Base-by-base conservation (phyloP, 1,140 invertebrate genomes). In the Diuraphis noxia region DNA sequence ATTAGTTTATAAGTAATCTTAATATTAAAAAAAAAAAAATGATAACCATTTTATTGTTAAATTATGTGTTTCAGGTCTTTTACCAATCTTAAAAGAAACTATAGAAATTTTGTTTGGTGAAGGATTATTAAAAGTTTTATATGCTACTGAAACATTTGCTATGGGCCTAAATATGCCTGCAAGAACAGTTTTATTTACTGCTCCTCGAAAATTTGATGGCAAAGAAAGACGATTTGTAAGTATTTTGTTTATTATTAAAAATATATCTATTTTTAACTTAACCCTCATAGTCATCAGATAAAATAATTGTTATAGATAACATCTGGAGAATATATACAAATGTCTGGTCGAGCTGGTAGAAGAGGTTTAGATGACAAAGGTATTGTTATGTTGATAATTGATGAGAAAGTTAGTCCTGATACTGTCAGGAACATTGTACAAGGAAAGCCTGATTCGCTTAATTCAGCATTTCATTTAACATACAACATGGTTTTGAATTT, bases 161-260 rank as follows among this genome's bases (percentile, higher is more conserved):
- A 99, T 99, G 99, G 99, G 99, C 10, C 94, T 99, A 1, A 99
- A 99, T 94, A 99, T 99, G 99, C 99, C 99, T 43, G 99, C 99
- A 0, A 96, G 99, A 93, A 99, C 99, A 1, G 99, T 99, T 1
- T 94, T 99, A 0, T 99, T 99, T 93, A 99, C 98, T 0, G 96
- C 96, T 77, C 96, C 97, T 30, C 95, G 98, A 63, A 99, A 99
- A 94, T 99, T 98, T 95, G 99, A 99, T 94, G 99, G 99, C n/a
- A 98, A 97, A 94, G 97, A 98, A 93, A 98, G 98, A 93, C 95
- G 99, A 94, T 98, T 96, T 95, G 96, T 97, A 94, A 95, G 95
- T 94, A 90, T 92, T 89, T 88, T 63, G 34, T 46, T 88, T 23
- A 41, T 85, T 34, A n/a, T 43, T 85, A n/a, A 49, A n/a, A 19